These are phyloP conservation scores for Apotomis turbidana DNA, from an alignment of 2,888 invertebrate genomes.

Conservation along the genomic window DNA sequence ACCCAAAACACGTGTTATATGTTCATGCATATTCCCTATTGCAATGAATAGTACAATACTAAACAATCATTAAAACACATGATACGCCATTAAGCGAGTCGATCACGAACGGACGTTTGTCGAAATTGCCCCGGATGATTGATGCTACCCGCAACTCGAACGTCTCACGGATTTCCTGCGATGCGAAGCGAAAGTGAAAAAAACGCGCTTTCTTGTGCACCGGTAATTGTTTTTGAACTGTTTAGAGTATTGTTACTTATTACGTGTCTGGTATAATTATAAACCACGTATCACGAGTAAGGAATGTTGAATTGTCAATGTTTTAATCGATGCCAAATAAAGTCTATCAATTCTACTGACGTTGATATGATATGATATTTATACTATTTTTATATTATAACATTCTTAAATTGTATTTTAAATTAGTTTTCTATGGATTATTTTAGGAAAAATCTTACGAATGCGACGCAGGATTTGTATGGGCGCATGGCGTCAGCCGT, in stretches of 20 bases:
- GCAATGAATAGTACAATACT: background rate
- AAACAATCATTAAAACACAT: conserved; percentile 13
- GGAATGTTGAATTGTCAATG: no score
- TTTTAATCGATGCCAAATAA: no score
- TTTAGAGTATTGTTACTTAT: conserved; percentile 30
- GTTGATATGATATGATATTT: no score
- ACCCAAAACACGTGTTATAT: no score
- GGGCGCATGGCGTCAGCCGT: no score
- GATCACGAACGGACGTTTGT: conserved; percentile 32
- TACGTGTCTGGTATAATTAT: conserved; percentile 6
- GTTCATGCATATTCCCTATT: background rate
- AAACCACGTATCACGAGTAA: background rate
- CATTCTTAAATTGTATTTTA: no score
- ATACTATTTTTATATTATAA: no score
- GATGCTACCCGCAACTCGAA: conserved; percentile 24
- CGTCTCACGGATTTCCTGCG: conserved; percentile 41
- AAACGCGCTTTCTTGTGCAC: conserved; percentile 31
- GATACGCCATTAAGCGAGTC: conserved; percentile 14
- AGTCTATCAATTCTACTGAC: no score
- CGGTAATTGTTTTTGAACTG: conserved; percentile 33
- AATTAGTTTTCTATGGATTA: no score
- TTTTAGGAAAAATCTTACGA: no score
- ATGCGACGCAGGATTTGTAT: no score
- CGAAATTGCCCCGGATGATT: conserved; percentile 37
- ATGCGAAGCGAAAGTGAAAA: conserved; percentile 38